Base-by-base conservation (phyloP, 1,140 invertebrate genomes). In the Armadillidium nasatum region DNA sequence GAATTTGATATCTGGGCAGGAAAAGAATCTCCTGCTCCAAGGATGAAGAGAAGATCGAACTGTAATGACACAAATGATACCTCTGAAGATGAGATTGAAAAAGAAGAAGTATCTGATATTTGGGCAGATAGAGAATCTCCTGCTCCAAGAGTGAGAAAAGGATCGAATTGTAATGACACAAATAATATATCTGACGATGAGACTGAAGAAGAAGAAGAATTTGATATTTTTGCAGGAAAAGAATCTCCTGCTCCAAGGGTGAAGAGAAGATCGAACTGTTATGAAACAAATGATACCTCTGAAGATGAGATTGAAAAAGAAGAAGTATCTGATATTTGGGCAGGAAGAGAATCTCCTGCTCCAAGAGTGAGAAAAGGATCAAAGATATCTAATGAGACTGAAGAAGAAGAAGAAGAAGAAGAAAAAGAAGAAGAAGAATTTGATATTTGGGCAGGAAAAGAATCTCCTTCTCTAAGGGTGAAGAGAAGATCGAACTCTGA, bases 1-100 rank as follows among this genome's bases (percentile, higher is more conserved):
- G 50, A 60, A 60, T 13, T n/a, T 22, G 70, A 76, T 50, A 72
- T 76, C 15, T 76, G 75, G 75, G 70, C 19, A 7, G 75, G 72
- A 21, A 50, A 46, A 72, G 71, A 33, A 22, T 33, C 70, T n/a
- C 72, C 75, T 7, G 68, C 75, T 23, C 75, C 71, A 71, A 72
- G 23, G 11, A 6, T 43, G 3, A 19, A 2, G 22, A 9, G 9
- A 15, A 46, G 50, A 71, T 44, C 11, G 54, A n/a, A 11, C 33
- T 19, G 45, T 33, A 33, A 46, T 9, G 7, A 60, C 15, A 68
- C 68, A 23, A 76, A 43, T 21, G 11, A 22, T 13, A 76, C 11
- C 50, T 60, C 11, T 15, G 69, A 76, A 33, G 22, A 0, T 10
- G 19, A 19, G 45, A 22, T 23, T n/a, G 21, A 66, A 15, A 15